phyloP scores from a whole-genome alignment of 1,140 invertebrate species.

The Halyomorpha halys region DNA sequence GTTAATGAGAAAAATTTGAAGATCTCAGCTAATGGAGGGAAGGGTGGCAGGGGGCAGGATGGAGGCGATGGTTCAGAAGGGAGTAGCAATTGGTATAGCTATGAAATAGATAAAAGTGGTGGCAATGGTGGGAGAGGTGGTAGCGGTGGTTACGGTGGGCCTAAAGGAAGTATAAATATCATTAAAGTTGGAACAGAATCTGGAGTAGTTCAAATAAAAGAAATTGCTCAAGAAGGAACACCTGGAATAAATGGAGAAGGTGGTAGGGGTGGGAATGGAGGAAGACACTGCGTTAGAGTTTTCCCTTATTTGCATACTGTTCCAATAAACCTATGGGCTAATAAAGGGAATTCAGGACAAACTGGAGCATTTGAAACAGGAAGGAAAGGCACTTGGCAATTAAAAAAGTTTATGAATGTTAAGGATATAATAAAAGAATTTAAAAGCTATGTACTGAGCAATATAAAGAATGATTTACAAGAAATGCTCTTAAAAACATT shows the following conservation, averaged over 20 bases:
- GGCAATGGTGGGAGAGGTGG: not conserved
- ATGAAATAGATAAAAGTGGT: not conserved
- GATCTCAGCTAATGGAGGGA: not conserved
- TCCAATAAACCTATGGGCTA: no score
- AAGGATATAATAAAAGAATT: no score
- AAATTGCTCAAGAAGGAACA: not conserved
- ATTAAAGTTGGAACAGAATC: not conserved
- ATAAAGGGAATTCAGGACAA: no score
- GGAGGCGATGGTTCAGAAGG: not conserved
- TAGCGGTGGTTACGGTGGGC: constrained; percentile 1
- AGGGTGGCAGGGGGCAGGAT: not conserved
- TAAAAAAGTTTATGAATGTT: no score
- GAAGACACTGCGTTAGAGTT: no score
- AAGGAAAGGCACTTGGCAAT: no score
- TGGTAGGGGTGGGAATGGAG: not conserved
- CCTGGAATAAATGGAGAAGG: not conserved
- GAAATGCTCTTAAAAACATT: no score
- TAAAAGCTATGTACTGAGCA: no score
- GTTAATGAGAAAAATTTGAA: not conserved
- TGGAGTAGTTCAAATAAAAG: not conserved
- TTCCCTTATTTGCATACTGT: no score
- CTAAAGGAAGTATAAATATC: not conserved
- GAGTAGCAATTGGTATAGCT: no score
- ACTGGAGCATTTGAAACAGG: no score
- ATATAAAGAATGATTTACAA: no score